Evolutionary conservation across 2,113 vertebrate genomes (phyloP), one percentile per base, ranked within the genome.

Genomic region (Psammodynastes pulverulentus): DNA sequence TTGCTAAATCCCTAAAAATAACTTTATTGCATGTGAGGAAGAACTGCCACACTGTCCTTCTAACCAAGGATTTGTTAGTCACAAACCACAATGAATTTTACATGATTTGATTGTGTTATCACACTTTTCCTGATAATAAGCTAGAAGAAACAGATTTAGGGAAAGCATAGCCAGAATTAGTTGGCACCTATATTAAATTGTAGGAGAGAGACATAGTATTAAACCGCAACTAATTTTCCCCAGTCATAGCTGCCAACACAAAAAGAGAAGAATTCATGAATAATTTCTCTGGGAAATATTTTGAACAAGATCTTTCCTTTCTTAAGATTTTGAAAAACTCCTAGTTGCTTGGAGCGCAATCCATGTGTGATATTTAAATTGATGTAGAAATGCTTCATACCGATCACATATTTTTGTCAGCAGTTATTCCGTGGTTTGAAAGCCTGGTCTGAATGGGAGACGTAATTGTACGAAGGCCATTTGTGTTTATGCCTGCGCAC

Each of bases 341-440:
- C 29, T 17, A 86, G 48, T 89, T 92, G 7, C 54, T 9, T 24
- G 34, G 84, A 88, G 24, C 56, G 21, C 29, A 92, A 67, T 29
- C 86, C 21, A 39, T 1, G 29, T 48, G 45, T 24, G 13, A 45
- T 91, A 86, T 51, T 79, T 92, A 52, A 51, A 89, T 52, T 58
- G 52, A 34, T 79, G n/a, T 86, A 86, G 52, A 86, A 89, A 89
- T 51, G 29, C n/a, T 58, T 53, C 84, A 92, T 92, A 58, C 26
- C 29, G 0, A 84, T 89, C 26, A 21, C 5, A 53, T 90, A 84
- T 51, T 67, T 87, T 94, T 88, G 26, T 87, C 86, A 92, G 53
- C 15, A 29, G 15, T 67, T 86, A 53, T 34, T 56, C 26, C 19
- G 86, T 86, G 62, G 62, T 89, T 88, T 67, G 46, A 86, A 90